Base-by-base conservation (phyloP, 2,888 invertebrate genomes). In the Tenthredo livida region DNA sequence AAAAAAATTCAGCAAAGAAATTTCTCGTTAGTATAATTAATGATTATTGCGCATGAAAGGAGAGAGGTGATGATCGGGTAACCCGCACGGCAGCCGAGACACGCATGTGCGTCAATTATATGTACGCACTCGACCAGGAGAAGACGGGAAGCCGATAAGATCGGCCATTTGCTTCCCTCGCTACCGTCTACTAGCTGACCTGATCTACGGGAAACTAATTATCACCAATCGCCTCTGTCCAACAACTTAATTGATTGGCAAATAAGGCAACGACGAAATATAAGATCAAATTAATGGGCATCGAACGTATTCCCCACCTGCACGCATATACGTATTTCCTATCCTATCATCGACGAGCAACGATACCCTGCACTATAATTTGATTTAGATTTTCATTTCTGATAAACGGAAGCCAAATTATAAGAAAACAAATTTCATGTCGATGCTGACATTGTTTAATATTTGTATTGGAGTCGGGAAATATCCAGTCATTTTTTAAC, bases 241-340 rank as follows among this genome's bases (percentile, higher is more conserved):
- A 67, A 83, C 83, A 58, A 83, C 70, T 65, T 83, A 83, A 83
- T 83, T 83, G 83, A 83, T 67, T 47, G 67, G 83, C 83, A 70
- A 83, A 83, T 83, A 65, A 47, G 61, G 80, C 37, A 4, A 61
- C 80, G 80, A 80, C 37, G 58, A 61, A 80, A 50, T 37, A 50
- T 61, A 29, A 80, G 58, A 80, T 80, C 80, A n/a, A 80, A 61
- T 80, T 80, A 80, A 80, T 80, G 58, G 80, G 61, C 37, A 61
- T 37, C 80, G n/a, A 61, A 61, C 21, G 40, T 77, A 77, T n/a
- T 43, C 9, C 6, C 25, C 80, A 58, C 61, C 80, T 61, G 61
- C 80, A 58, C 80, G 37, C 37, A 25, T 10, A 15, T 10, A 15
- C 21, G 21, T 67, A 6, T 67, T 12, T 6, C 67, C 67, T 67